phyloP scores from a whole-genome alignment of 2,797 vertebrate genomes.

The Tokudaia muenninki region DNA sequence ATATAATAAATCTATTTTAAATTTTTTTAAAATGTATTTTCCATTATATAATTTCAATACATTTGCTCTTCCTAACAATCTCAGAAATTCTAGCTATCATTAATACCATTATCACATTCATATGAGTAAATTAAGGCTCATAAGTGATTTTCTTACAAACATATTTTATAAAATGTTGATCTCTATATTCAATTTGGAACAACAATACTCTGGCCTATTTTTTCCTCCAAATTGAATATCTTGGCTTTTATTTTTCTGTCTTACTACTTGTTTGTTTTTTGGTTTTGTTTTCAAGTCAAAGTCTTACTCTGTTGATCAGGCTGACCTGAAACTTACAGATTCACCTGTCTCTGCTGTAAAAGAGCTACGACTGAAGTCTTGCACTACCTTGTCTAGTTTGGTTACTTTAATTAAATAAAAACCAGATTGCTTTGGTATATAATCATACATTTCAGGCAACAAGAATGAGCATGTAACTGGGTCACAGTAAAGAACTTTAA shows the following conservation, averaged over 20 bases:
- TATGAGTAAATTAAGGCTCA: neutral
- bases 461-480: neutral
- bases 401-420: neutral
- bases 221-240: neutral
- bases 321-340: neutral
- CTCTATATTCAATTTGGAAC: neutral
- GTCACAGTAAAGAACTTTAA: neutral
- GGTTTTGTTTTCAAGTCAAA: neutral
- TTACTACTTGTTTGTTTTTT: neutral
- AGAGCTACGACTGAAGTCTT: neutral
- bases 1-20: neutral
- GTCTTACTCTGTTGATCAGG: neutral
- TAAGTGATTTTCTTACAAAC: neutral
- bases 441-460: neutral
- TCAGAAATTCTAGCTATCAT: neutral
- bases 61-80: neutral
- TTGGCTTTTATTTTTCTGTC: neutral
- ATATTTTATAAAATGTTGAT: neutral
- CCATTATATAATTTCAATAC: neutral
- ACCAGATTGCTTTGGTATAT: neutral
- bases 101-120: neutral
- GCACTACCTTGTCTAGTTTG: neutral
- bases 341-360: neutral
- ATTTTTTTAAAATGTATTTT: neutral
- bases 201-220: neutral